Conservation (phyloP, 1,140 invertebrate genomes). For the Lepeophtheirus salmonis region DNA sequence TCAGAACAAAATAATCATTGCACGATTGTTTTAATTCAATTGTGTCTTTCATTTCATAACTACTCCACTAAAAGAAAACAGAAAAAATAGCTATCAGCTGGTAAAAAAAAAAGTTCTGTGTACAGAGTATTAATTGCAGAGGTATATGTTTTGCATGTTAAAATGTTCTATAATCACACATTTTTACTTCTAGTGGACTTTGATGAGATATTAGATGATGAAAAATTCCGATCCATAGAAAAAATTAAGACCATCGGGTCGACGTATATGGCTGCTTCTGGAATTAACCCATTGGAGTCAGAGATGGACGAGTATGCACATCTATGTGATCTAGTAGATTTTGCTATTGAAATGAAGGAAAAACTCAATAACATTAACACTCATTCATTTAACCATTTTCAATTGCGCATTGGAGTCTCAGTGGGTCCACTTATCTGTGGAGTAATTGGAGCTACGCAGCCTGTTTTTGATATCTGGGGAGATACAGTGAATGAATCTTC, state of each 20-base stretch:
- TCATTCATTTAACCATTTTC: constrained; percentile 94
- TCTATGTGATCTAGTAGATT: constrained; percentile 70
- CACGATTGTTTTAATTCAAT: too few species aligned
- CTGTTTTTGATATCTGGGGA: constrained; percentile 96
- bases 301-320: constrained; percentile 46
- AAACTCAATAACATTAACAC: constrained; percentile 43
- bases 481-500: constrained; percentile 89
- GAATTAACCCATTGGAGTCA: constrained; percentile 53
- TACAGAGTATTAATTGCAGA: too few species aligned
- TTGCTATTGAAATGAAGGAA: constrained; percentile 72
- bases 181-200: constrained; percentile 48
- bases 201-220: constrained; percentile 72
- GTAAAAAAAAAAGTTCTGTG: too few species aligned
- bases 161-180: too few species aligned
- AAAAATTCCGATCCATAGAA: constrained; percentile 73
- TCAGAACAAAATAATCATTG: too few species aligned
- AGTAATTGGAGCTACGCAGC: constrained; percentile 89
- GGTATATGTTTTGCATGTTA: too few species aligned
- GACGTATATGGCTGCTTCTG: constrained; percentile 96
- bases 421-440: constrained; percentile 82
- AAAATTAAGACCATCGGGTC: constrained; percentile 95
- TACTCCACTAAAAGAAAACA: too few species aligned
- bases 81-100: too few species aligned
- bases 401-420: constrained; percentile 64
- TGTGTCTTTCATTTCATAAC: too few species aligned